Conservation (phyloP, 1,140 invertebrate species). For the Theocolax elegans region DNA sequence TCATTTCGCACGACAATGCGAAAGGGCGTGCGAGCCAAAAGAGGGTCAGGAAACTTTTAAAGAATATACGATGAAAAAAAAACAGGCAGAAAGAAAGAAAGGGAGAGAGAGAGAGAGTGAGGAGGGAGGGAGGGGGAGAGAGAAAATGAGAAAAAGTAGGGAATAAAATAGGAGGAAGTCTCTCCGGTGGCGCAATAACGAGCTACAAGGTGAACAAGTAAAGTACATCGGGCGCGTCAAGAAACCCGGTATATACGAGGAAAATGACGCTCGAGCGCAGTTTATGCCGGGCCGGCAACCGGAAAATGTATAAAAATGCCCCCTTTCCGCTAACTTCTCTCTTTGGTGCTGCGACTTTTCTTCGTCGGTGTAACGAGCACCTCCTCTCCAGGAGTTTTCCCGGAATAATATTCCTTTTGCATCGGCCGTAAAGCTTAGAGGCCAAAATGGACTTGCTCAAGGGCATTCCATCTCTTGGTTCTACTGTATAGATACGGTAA, state of each 20-base stretch:
- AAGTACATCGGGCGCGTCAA: slow-evolving; percentile 1
- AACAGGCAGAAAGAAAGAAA: neutral
- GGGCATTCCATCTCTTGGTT: too few species aligned
- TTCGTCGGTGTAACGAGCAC: neutral
- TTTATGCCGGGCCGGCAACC: neutral
- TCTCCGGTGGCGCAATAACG: neutral
- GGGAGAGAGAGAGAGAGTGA: neutral
- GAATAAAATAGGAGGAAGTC: neutral
- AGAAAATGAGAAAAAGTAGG: neutral
- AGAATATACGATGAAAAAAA: neutral
- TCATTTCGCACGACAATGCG: too few species aligned
- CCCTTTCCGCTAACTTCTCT: too few species aligned
- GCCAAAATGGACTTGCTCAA: too few species aligned
- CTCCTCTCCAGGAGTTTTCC: too few species aligned
- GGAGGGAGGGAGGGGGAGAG: neutral
- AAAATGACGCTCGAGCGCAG: neutral
- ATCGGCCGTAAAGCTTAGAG: neutral
- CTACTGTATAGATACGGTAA: too few species aligned
- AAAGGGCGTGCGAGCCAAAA: too few species aligned
- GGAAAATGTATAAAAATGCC: slow-evolving; percentile 5
- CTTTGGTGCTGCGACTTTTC: neutral
- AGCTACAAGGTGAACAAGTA: neutral
- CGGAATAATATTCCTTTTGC: neutral
- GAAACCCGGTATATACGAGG: neutral
- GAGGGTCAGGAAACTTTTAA: neutral